Conservation (phyloP, 1,140 invertebrate genomes). For the Leptinotarsa defecta region DNA sequence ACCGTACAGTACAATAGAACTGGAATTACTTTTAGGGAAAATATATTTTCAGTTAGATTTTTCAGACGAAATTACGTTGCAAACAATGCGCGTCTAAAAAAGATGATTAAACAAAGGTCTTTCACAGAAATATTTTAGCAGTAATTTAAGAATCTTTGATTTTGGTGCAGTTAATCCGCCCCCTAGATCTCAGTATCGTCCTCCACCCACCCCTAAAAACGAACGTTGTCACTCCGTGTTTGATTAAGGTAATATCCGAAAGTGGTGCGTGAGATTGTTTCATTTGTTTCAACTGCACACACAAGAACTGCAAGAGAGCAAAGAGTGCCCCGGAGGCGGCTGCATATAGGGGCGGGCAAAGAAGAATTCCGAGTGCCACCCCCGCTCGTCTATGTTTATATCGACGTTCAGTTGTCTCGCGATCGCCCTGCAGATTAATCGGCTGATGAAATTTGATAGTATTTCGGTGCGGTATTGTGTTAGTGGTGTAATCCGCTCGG, state of each 20-base stretch:
- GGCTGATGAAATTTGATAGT: slow-evolving; percentile 37
- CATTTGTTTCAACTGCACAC: slow-evolving; percentile 42
- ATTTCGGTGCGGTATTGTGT: slow-evolving; percentile 24
- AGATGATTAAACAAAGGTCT: no score
- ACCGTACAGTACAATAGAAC: no score
- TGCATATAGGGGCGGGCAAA: slow-evolving; percentile 17
- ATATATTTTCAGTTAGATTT: no score
- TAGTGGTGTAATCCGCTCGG: slow-evolving; percentile 28
- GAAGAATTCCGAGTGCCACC: slow-evolving; percentile 24
- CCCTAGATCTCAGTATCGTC: slow-evolving; percentile 15
- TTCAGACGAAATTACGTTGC: no score
- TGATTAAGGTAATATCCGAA: slow-evolving; percentile 54
- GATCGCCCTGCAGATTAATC: slow-evolving; percentile 34
- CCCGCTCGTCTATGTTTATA: slow-evolving; percentile 25
- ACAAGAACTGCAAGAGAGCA: slow-evolving; percentile 25
- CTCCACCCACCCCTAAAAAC: slow-evolving; percentile 24
- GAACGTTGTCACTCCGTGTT: slow-evolving; percentile 42
- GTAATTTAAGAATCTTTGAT: no score
- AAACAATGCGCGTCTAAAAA: no score
- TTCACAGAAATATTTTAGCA: no score
- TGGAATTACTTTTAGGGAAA: no score
- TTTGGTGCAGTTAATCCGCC: not conserved
- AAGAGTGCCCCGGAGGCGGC: slow-evolving; percentile 26
- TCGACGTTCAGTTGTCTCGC: slow-evolving; percentile 30
- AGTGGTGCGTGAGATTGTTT: slow-evolving; percentile 51